Conservation (phyloP, 2,888 invertebrate species). For the Pseudococcus longispinus region DNA sequence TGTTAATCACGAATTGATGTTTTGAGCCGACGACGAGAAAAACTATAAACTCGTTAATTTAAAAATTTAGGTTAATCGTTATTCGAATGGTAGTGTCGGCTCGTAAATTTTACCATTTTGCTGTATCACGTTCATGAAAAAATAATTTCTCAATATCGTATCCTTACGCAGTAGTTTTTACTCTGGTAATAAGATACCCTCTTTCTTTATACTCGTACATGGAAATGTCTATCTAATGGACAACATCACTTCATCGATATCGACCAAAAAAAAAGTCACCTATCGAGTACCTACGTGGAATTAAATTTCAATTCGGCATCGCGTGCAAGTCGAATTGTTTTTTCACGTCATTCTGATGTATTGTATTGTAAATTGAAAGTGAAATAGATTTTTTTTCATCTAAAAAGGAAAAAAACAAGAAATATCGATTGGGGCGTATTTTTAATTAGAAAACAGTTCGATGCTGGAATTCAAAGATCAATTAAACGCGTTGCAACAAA, state of each 20-base stretch:
- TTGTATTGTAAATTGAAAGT: constrained; percentile 38
- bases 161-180: neutral
- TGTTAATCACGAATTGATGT: constrained; percentile 33
- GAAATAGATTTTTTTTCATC: constrained; percentile 11
- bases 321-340: constrained; percentile 35
- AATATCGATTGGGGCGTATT: neutral
- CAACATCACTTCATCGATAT: neutral
- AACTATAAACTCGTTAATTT: constrained; percentile 13
- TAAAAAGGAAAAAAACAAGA: neutral
- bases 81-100: neutral
- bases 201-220: neutral
- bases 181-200: neutral
- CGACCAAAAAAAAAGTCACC: constrained; percentile 10
- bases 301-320: constrained; percentile 19
- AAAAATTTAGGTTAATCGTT: constrained; percentile 6
- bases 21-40: neutral
- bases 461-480: constrained; percentile 33
- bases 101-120: neutral
- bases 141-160: neutral
- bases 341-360: constrained; percentile 20
- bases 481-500: constrained; percentile 35
- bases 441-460: constrained; percentile 37
- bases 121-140: constrained; percentile 12
- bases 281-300: neutral
- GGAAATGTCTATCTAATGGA: neutral